These are phyloP conservation scores for Limnodromus scolopaceus DNA, from an alignment of 2,797 vertebrate species.

Conservation along the genomic window DNA sequence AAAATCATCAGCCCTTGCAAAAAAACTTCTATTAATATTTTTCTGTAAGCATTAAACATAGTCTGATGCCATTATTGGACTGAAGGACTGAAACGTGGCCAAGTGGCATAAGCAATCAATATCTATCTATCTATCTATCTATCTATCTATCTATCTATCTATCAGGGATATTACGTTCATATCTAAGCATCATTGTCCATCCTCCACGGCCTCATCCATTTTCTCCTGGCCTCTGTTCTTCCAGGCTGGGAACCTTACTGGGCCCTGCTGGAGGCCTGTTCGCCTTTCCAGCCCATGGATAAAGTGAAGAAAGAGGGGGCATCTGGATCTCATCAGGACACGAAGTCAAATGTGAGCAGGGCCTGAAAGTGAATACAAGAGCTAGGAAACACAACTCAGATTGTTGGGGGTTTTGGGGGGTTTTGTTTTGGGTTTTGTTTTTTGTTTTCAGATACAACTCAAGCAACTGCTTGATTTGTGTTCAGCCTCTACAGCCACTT, in stretches of 20 bases:
- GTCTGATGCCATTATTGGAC: not conserved
- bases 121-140: too few species aligned
- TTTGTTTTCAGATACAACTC: not conserved
- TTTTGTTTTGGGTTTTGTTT: not conserved
- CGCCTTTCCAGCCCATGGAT: not conserved
- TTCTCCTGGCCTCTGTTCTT: not conserved
- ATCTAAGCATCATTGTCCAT: not conserved
- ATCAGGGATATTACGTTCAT: not conserved
- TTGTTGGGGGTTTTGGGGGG: not conserved
- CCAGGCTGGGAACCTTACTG: not conserved
- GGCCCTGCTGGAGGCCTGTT: not conserved
- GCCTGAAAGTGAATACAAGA: not conserved
- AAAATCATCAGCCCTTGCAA: not conserved
- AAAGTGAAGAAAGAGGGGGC: not conserved
- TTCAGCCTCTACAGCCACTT: constrained; percentile 2
- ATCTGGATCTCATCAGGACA: not conserved
- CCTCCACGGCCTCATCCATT: not conserved
- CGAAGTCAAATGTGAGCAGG: not conserved
- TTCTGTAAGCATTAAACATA: not conserved
- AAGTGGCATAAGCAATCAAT: not conserved
- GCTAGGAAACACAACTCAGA: not conserved
- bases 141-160: too few species aligned
- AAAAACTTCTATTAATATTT: not conserved
- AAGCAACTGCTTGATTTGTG: not conserved
- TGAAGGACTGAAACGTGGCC: not conserved